These are phyloP conservation scores for Turnix velox DNA, from an alignment of 2,113 vertebrate species.

Conservation along the genomic window DNA sequence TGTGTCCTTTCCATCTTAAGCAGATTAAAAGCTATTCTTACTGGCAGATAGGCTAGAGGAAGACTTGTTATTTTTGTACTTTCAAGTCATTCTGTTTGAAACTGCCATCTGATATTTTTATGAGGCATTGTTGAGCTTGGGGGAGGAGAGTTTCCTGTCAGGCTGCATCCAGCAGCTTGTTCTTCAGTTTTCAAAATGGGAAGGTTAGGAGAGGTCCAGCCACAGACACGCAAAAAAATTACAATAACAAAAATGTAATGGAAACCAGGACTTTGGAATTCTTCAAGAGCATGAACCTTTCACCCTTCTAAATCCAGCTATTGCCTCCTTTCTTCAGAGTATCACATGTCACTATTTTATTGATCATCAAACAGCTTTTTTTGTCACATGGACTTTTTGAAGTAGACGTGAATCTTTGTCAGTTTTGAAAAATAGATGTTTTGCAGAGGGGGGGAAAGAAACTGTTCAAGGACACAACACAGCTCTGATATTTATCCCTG, in stretches of 20 bases:
- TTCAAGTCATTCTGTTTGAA: slow-evolving; percentile 50
- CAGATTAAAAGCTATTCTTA: slow-evolving; percentile 41
- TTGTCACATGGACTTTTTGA: neutral
- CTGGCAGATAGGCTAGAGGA: neutral
- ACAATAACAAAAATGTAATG: slow-evolving; percentile 57
- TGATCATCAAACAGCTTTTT: neutral
- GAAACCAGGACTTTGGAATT: slow-evolving; percentile 49
- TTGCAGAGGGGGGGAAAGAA: neutral
- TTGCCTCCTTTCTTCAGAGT: neutral
- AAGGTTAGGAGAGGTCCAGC: slow-evolving; percentile 34
- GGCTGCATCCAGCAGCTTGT: slow-evolving; percentile 1
- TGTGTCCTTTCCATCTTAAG: slow-evolving; percentile 21
- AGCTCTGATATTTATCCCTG: neutral
- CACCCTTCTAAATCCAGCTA: slow-evolving; percentile 1
- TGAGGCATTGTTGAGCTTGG: slow-evolving; percentile 35
- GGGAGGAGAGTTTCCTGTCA: slow-evolving; percentile 33
- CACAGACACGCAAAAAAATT: slow-evolving; percentile 44
- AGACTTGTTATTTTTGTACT: slow-evolving; percentile 37
- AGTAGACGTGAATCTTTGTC: neutral
- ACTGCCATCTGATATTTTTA: slow-evolving; percentile 61
- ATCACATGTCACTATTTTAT: neutral
- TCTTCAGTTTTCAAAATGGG: slow-evolving; percentile 27
- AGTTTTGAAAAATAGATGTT: neutral
- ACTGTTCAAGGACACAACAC: neutral
- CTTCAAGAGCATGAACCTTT: slow-evolving; percentile 44